Conservation (phyloP, 1,140 invertebrate genomes). For the Hycleus phaleratus region DNA sequence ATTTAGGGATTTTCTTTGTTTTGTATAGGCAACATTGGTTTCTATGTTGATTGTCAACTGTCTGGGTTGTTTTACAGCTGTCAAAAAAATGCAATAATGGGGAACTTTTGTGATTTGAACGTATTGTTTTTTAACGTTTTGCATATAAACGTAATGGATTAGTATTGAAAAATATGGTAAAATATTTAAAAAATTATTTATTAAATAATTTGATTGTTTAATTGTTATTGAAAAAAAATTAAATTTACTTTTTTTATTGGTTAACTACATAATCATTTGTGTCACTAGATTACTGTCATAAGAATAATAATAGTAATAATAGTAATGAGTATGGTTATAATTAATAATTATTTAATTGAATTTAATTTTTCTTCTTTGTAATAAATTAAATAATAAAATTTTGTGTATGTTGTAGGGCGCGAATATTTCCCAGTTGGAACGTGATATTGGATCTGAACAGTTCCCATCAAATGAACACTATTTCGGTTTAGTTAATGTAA, state of each 20-base stretch:
- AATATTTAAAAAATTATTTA: conserved; percentile 8
- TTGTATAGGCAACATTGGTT: too few species aligned
- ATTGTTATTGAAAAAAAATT: background rate
- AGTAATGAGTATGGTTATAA: too few species aligned
- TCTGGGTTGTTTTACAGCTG: conserved; percentile 35
- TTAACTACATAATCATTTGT: background rate
- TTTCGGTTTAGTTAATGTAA: conserved; percentile 97
- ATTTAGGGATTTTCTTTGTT: too few species aligned
- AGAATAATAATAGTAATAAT: too few species aligned
- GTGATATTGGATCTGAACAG: conserved; percentile 94
- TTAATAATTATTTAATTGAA: background rate
- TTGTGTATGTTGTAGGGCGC: conserved; percentile 66
- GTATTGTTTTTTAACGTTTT: conserved; percentile 35
- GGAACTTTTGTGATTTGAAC: conserved; percentile 34
- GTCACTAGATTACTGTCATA: background rate
- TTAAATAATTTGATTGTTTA: background rate
- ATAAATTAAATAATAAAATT: background rate
- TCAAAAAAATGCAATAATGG: conserved; percentile 41
- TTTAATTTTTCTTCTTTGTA: background rate
- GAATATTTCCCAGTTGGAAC: conserved; percentile 95
- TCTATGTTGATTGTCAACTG: too few species aligned
- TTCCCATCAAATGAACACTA: conserved; percentile 98
- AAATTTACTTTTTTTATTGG: background rate
- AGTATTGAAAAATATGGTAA: conserved; percentile 40
- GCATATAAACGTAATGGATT: conserved; percentile 40